Evolutionary conservation across 2,888 invertebrate species (phyloP).

Genomic region (Parochlus steinenii): DNA sequence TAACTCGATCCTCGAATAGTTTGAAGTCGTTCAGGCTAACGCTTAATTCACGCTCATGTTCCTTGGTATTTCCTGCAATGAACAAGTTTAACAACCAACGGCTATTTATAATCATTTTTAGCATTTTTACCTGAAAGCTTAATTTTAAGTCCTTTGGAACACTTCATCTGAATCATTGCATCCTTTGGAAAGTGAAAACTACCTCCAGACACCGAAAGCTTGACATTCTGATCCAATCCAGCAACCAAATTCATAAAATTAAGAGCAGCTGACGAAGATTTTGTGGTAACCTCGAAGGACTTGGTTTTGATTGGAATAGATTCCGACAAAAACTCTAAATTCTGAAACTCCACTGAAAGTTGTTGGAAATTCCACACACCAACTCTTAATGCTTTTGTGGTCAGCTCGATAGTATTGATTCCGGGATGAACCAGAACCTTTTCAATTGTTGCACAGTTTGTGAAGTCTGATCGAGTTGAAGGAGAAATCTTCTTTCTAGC

Average conservation of each 20-base stretch:
- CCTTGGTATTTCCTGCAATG: slow-evolving; percentile 17
- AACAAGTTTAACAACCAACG: slow-evolving; percentile 22
- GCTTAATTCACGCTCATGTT: slow-evolving; percentile 35
- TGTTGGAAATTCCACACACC: slow-evolving; percentile 59
- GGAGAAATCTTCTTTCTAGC: slow-evolving; percentile 50
- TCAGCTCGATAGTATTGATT: slow-evolving; percentile 42
- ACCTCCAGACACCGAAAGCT: slow-evolving; percentile 58
- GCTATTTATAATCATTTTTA: slow-evolving; percentile 8
- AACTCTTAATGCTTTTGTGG: slow-evolving; percentile 41
- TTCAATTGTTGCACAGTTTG: slow-evolving; percentile 36
- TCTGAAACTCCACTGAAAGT: slow-evolving; percentile 31
- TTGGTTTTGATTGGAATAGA: slow-evolving; percentile 31
- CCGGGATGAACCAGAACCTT: slow-evolving; percentile 44
- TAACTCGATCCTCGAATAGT: slow-evolving; percentile 46
- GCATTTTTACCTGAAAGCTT: neutral
- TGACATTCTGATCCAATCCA: slow-evolving; percentile 63
- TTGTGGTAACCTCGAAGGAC: slow-evolving; percentile 31
- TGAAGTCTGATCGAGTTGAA: slow-evolving; percentile 47
- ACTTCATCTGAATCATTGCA: slow-evolving; percentile 27
- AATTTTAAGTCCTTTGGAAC: slow-evolving; percentile 23
- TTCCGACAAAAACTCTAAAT: slow-evolving; percentile 56
- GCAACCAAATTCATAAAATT: slow-evolving; percentile 56
- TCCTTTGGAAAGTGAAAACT: slow-evolving; percentile 56
- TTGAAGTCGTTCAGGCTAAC: slow-evolving; percentile 39
- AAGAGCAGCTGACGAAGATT: slow-evolving; percentile 35